These are phyloP conservation scores for Bubo blakistoni DNA, from an alignment of 2,113 vertebrate genomes.

Conservation along the genomic window DNA sequence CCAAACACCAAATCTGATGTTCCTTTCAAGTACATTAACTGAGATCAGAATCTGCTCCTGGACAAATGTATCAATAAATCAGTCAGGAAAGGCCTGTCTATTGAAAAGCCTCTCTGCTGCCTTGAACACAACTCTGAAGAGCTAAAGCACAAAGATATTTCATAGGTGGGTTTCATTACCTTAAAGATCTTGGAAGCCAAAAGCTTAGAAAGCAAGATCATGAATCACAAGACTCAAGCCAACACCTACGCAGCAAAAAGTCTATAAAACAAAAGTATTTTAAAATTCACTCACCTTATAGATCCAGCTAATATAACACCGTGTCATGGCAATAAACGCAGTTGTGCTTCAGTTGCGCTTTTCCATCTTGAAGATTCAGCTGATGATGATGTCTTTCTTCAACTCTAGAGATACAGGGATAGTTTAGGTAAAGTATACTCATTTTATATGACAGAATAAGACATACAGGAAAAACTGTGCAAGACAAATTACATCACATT, in stretches of 20 bases:
- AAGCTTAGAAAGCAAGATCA: background rate
- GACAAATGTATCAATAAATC: fast-evolving
- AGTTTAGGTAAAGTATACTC: background rate
- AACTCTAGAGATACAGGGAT: background rate
- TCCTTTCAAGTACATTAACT: background rate
- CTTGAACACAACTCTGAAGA: background rate
- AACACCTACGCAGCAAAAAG: background rate
- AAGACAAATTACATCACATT: background rate
- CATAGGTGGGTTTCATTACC: background rate
- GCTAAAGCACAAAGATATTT: background rate
- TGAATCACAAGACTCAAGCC: background rate
- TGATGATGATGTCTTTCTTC: background rate
- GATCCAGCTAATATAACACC: background rate
- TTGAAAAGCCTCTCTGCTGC: background rate
- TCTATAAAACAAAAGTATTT: background rate
- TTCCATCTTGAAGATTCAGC: background rate
- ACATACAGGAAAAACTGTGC: background rate
- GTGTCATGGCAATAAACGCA: background rate
- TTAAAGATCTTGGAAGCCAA: background rate
- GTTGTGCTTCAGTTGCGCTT: background rate
- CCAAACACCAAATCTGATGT: background rate
- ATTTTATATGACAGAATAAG: background rate
- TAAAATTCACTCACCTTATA: background rate
- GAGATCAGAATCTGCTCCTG: background rate
- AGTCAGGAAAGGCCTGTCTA: background rate